phyloP scores from a whole-genome alignment of 2,797 vertebrate genomes.

The Myripristis jacobus region DNA sequence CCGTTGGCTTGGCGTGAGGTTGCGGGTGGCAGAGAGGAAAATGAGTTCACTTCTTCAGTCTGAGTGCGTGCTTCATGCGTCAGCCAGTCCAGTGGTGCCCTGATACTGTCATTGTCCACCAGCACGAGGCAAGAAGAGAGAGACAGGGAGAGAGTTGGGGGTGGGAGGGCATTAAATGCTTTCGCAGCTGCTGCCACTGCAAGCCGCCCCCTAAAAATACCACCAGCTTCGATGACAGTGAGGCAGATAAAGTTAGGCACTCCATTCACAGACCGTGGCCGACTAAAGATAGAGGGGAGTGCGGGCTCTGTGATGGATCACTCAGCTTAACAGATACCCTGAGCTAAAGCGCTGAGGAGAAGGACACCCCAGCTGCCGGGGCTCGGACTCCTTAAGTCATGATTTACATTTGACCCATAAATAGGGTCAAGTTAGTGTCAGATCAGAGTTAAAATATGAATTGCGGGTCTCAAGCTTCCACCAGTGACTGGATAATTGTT shows the following conservation, averaged over 20 bases:
- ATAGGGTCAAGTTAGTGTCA: slow-evolving; percentile 27
- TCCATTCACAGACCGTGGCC: slow-evolving; percentile 73
- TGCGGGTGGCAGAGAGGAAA: slow-evolving; percentile 55
- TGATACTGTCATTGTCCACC: slow-evolving; percentile 67
- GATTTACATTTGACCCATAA: slow-evolving; percentile 40
- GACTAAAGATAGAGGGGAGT: slow-evolving; percentile 79
- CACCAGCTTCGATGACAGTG: slow-evolving; percentile 76
- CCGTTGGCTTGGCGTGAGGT: not conserved
- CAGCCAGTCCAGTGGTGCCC: slow-evolving; percentile 34
- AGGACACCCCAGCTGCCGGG: slow-evolving; percentile 51
- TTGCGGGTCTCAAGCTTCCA: too few relatives aligned
- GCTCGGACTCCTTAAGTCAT: slow-evolving; percentile 35
- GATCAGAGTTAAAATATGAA: not conserved
- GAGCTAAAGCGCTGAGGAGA: slow-evolving; percentile 54
- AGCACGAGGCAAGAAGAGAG: slow-evolving; percentile 24
- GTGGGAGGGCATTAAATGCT: slow-evolving; percentile 71
- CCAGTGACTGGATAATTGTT: too few relatives aligned
- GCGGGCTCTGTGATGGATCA: slow-evolving; percentile 65
- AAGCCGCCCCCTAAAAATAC: slow-evolving; percentile 82
- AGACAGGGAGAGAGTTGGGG: slow-evolving; percentile 46
- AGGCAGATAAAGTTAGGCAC: slow-evolving; percentile 80
- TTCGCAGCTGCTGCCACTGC: slow-evolving; percentile 82
- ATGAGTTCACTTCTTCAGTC: slow-evolving; percentile 20
- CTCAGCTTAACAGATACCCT: slow-evolving; percentile 67
- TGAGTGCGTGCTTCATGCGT: slow-evolving; percentile 27